Evolutionary conservation across 2,888 invertebrate species (phyloP).

Genomic region (Erpobdella octoculata): DNA sequence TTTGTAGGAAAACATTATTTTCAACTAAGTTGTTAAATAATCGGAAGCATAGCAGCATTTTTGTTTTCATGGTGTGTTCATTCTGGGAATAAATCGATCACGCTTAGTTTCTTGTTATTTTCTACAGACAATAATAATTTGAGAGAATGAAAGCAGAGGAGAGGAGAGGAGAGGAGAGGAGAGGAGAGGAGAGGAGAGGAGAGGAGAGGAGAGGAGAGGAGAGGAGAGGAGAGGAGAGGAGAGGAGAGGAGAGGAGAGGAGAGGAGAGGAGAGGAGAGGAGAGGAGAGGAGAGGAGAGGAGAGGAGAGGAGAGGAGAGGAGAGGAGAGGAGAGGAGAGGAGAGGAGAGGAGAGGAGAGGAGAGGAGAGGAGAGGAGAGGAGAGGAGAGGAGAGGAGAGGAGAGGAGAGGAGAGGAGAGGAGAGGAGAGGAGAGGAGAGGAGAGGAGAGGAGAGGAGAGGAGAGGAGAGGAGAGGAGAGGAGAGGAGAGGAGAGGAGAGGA

Average conservation of each 20-base stretch:
- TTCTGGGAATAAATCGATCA: too few species aligned
- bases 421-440: slow-evolving; percentile 19
- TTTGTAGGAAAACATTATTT: too few species aligned
- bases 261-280: slow-evolving; percentile 24
- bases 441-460: slow-evolving; percentile 26
- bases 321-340: slow-evolving; percentile 19
- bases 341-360: slow-evolving; percentile 26
- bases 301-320: slow-evolving; percentile 28
- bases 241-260: slow-evolving; percentile 26
- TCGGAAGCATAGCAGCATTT: too few species aligned
- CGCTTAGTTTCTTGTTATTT: too few species aligned
- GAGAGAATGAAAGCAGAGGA: too few species aligned
- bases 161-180: too few species aligned
- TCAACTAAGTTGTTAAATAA: too few species aligned
- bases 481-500: slow-evolving; percentile 27
- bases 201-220: slow-evolving; percentile 28
- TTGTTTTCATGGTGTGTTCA: too few species aligned
- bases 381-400: slow-evolving; percentile 27
- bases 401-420: slow-evolving; percentile 28
- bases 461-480: slow-evolving; percentile 24
- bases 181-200: slow-evolving; percentile 27
- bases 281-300: slow-evolving; percentile 27
- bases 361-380: slow-evolving; percentile 24
- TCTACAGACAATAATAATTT: too few species aligned
- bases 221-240: slow-evolving; percentile 19